phyloP scores from a whole-genome alignment of 2,113 vertebrate species.

The Megaceryle torquata region DNA sequence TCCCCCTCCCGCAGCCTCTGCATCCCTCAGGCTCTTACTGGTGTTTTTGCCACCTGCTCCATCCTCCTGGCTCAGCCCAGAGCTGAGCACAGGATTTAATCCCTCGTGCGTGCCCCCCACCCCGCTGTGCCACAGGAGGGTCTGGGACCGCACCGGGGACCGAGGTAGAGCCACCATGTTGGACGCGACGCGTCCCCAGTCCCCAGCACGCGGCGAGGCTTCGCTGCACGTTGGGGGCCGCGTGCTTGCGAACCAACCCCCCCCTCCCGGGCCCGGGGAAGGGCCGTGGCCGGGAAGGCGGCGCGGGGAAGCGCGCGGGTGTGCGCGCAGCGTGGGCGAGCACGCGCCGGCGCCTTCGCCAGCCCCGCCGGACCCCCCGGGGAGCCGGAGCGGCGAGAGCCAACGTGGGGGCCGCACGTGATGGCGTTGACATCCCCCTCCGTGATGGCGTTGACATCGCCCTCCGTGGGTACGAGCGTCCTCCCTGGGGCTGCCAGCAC shows the following conservation, averaged over 20 bases:
- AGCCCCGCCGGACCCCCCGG: not conserved
- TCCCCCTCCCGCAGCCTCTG: not conserved
- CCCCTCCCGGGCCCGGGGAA: not conserved
- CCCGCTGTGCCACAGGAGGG: not conserved
- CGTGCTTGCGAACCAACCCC: not conserved
- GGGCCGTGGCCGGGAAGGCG: not conserved
- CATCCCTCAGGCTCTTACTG: not conserved
- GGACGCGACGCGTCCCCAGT: not conserved
- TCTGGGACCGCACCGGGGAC: not conserved
- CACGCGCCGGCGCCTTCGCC: accelerated
- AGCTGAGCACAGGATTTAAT: not conserved
- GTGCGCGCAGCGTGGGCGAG: not conserved
- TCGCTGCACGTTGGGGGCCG: not conserved
- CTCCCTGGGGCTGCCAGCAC: not conserved
- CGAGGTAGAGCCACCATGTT: not conserved
- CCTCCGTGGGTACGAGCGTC: not conserved
- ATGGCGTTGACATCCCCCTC: not conserved
- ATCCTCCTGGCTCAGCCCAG: not conserved
- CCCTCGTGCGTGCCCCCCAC: not conserved
- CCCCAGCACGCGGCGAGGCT: not conserved
- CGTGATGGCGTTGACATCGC: too few species aligned
- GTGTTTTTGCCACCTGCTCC: not conserved
- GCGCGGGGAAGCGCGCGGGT: too few species aligned
- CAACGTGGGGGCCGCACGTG: not conserved
- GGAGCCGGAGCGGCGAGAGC: not conserved